Evolutionary conservation across 2,797 vertebrate species (phyloP), one percentile per base, ranked within the genome.

Genomic region (Podarcis siculus): DNA sequence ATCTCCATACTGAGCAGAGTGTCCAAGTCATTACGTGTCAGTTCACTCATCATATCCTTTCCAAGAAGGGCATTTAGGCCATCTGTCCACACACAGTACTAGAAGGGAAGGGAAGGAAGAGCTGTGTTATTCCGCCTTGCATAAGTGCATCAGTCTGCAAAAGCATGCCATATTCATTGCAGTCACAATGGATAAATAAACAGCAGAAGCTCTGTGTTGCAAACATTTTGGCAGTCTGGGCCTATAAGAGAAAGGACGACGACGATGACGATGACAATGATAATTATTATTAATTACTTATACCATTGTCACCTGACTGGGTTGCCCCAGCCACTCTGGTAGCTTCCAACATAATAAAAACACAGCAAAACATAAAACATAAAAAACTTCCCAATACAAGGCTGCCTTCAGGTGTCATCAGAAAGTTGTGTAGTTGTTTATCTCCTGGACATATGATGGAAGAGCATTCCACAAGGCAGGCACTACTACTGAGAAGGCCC

Each of bases 1-100:
- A 99, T 99, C 96, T 99, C 99, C 99, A 99, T 99, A 96, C 98
- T 98, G 93, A 99, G 98, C 95, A 99, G 97, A 0, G 99, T 99
- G 96, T 99, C 99, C 94, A 99, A 96, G 97, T 99, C 99, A 0
- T 98, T 98, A 95, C 98, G 98, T 0, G 98, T 99, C 94, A 98
- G 98, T 15, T 99, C 98, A 35, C 99, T 99, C 97, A 98, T 97
- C 99, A 99, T 99, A 96, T 99, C 99, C 91, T 99, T 99, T 64
- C 99, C 99, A 86, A 99, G 98, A 89, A 99, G 98, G 30, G 99
- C 99, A 0, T 99, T 99, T 75, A 99, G 97, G 82, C 99, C 99
- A 9, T 99, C 99, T 3, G 98, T 99, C 99, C 99, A 99, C 96
- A 99, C 98, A 80, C 98, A 99, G 92, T 99, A 99, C 99, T 99